Evolutionary conservation across 35 echinoderm and acorn worm genomes (phyloP).

Genomic region (Amphiura filiformis): DNA sequence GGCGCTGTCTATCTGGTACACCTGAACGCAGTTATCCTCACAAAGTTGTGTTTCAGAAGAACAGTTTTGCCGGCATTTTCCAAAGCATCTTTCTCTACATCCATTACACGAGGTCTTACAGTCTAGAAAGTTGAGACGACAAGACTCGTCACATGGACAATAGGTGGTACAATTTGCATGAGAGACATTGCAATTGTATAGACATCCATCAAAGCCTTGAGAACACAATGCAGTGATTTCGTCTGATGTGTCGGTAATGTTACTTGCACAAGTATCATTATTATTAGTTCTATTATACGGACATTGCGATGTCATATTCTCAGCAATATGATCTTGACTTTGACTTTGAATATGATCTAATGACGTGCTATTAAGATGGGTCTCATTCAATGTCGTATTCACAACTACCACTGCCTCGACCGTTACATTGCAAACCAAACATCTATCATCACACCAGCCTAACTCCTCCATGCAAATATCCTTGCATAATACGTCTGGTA

Average conservation of each 20-base stretch:
- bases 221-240: neutral
- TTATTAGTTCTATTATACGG: neutral
- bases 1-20: neutral
- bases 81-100: conserved; percentile 21
- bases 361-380: too few relatives aligned
- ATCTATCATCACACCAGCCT: neutral
- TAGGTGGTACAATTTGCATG: conserved; percentile 10
- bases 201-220: neutral
- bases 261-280: neutral
- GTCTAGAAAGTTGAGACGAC: conserved; percentile 2
- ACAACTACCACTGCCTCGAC: neutral
- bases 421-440: neutral
- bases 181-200: conserved; percentile 5
- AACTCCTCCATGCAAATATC: neutral
- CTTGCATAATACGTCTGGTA: neutral
- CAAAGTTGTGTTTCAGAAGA: neutral
- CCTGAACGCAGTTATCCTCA: neutral
- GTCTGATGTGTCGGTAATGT: neutral
- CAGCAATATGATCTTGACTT: neutral
- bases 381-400: neutral
- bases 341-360: neutral
- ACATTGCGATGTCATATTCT: neutral
- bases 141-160: conserved; percentile 56
- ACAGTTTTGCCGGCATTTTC: neutral
- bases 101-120: conserved; percentile 28